These are phyloP conservation scores for Phoxinus phoxinus DNA, from an alignment of 2,113 vertebrate species.

Conservation along the genomic window DNA sequence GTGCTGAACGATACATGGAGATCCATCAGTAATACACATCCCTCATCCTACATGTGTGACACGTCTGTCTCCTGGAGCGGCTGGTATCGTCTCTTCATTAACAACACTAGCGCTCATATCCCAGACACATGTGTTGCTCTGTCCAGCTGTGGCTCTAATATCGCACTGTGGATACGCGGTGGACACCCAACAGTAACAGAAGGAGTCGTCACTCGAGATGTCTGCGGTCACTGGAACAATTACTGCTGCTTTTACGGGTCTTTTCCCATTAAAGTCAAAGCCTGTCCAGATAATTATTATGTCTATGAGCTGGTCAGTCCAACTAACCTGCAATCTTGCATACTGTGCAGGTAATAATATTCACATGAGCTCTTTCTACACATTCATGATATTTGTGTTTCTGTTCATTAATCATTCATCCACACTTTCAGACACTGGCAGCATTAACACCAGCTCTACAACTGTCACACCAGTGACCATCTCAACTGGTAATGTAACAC, in stretches of 20 bases:
- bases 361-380: not conserved
- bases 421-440: too few species aligned
- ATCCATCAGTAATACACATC: too few species aligned
- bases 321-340: not conserved
- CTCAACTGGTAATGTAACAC: too few species aligned
- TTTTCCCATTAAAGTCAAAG: not conserved
- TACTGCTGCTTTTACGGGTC: not conserved
- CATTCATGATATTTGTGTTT: too few species aligned
- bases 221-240: fast-evolving
- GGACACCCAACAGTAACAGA: too few species aligned
- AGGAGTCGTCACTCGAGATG: not conserved
- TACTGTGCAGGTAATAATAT: slow-evolving; percentile 51
- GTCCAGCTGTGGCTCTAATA: too few species aligned
- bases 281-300: not conserved
- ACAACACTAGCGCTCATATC: not conserved
- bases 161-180: too few species aligned
- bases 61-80: not conserved
- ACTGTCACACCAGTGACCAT: too few species aligned
- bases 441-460: too few species aligned
- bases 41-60: not conserved
- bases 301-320: not conserved
- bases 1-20: too few species aligned
- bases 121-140: too few species aligned
- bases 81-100: slow-evolving; percentile 2
- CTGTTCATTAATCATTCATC: too few species aligned